A percentile compares a stretch with the other conserved stretches of the same genome.
Evolutionary conservation across 2,888 invertebrate genomes (phyloP).

Genomic region (Blastobasis adustella): DNA sequence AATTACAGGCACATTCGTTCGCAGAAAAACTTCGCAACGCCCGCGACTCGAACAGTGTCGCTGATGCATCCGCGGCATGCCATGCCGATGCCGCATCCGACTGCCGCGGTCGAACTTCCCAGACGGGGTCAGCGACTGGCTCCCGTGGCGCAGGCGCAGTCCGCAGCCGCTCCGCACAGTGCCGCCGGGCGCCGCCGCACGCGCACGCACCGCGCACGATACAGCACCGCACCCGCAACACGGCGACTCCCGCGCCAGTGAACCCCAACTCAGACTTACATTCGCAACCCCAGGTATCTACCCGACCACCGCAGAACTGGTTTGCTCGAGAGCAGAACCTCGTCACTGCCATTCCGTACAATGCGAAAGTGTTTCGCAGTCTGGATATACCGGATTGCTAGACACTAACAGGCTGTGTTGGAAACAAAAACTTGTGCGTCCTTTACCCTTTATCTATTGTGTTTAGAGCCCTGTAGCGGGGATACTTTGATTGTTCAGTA

Average conservation of each 20-base stretch:
- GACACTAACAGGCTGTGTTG: no score
- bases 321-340: constrained; percentile 25
- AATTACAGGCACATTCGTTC: no score
- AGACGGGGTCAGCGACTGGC: constrained; percentile 45
- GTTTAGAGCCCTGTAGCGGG: no score
- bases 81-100: constrained; percentile 30
- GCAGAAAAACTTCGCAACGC: no score
- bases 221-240: neutral
- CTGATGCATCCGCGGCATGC: no score
- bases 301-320: constrained; percentile 44
- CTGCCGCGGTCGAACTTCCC: constrained; percentile 29
- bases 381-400: constrained; percentile 7
- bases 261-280: constrained; percentile 28
- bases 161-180: constrained; percentile 27
- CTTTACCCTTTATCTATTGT: no score
- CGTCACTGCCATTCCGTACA: constrained; percentile 13
- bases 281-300: constrained; percentile 51
- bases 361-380: constrained; percentile 38
- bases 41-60: no score
- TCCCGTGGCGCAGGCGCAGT: constrained; percentile 16
- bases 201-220: constrained; percentile 27
- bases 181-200: constrained; percentile 26
- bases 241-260: constrained; percentile 25
- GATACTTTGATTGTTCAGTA: no score
- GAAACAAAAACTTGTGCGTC: no score